Percentiles rank a stretch among this genome's conserved stretches.
Conservation (phyloP, 2,888 invertebrate species). For the Drosophila niveifrons region DNA sequence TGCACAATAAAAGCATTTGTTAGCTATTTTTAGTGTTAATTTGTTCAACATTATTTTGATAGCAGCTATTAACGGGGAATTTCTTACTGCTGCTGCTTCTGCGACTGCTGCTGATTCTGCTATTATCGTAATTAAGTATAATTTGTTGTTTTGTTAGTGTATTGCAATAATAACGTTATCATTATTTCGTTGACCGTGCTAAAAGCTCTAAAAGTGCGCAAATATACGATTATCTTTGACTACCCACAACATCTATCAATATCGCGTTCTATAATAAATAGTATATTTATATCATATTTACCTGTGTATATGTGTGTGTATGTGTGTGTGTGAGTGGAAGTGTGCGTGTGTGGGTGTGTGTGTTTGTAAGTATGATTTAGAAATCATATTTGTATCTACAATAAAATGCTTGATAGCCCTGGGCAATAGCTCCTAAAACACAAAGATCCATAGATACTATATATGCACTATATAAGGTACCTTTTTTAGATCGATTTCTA, state of each 20-base stretch:
- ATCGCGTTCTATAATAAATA: constrained; percentile 35
- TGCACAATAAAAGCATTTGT: constrained; percentile 65
- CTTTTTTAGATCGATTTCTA: constrained; percentile 27
- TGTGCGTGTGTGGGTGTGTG: constrained; percentile 2
- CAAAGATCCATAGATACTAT: constrained; percentile 21
- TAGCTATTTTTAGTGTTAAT: constrained; percentile 38
- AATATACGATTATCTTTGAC: constrained; percentile 58
- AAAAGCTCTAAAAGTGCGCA: constrained; percentile 77
- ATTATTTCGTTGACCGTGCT: constrained; percentile 71
- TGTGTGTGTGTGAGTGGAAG: constrained; percentile 9
- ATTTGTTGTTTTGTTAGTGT: constrained; percentile 23
- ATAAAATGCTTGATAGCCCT: constrained; percentile 35
- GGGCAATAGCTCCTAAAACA: constrained; percentile 52
- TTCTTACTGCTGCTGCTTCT: constrained; percentile 21
- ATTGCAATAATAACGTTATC: constrained; percentile 63
- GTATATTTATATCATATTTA: constrained; percentile 19
- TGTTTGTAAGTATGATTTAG: constrained; percentile 6
- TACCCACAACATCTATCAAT: constrained; percentile 51
- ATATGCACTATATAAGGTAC: constrained; percentile 44
- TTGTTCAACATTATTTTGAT: constrained; percentile 44
- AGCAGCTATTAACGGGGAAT: constrained; percentile 26
- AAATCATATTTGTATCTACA: constrained; percentile 47
- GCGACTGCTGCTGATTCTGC: constrained; percentile 22
- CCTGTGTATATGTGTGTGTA: constrained; percentile 24
- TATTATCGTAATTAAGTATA: constrained; percentile 10